Percentiles rank a stretch among this genome's conserved stretches.
These are phyloP conservation scores for Epinotia demarniana DNA, from an alignment of 2,888 invertebrate species.

Conservation along the genomic window DNA sequence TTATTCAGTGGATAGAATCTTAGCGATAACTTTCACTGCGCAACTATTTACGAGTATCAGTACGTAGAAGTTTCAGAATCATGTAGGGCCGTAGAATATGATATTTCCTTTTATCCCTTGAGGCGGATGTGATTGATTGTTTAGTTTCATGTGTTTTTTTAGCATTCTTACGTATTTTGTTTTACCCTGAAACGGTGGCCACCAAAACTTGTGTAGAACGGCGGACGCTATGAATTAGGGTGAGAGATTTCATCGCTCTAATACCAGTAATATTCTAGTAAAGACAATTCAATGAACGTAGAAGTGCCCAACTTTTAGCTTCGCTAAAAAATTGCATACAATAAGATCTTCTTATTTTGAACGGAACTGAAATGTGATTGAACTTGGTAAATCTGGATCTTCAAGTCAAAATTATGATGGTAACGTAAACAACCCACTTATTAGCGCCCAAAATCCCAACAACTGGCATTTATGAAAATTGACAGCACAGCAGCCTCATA, in stretches of 20 bases:
- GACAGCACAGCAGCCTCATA: no score
- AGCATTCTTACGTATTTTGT: background rate
- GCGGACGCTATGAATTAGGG: background rate
- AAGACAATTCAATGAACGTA: background rate
- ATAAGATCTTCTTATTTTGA: background rate
- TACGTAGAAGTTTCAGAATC: background rate
- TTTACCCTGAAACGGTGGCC: background rate
- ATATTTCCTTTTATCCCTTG: background rate
- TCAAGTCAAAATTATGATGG: background rate
- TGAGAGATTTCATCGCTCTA: background rate
- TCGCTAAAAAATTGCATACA: background rate
- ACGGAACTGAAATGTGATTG: no score
- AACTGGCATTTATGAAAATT: background rate
- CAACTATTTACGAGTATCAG: background rate
- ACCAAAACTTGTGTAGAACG: background rate
- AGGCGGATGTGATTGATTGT: conserved; percentile 3
- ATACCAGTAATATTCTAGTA: background rate
- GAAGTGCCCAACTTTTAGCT: background rate
- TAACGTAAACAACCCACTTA: background rate
- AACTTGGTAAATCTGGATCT: background rate
- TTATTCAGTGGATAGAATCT: conserved; percentile 15
- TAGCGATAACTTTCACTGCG: background rate
- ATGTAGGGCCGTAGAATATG: background rate
- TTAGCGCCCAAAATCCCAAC: background rate
- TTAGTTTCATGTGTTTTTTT: background rate